These are phyloP conservation scores for Zophobas morio DNA, from an alignment of 1,140 invertebrate species.

Conservation along the genomic window DNA sequence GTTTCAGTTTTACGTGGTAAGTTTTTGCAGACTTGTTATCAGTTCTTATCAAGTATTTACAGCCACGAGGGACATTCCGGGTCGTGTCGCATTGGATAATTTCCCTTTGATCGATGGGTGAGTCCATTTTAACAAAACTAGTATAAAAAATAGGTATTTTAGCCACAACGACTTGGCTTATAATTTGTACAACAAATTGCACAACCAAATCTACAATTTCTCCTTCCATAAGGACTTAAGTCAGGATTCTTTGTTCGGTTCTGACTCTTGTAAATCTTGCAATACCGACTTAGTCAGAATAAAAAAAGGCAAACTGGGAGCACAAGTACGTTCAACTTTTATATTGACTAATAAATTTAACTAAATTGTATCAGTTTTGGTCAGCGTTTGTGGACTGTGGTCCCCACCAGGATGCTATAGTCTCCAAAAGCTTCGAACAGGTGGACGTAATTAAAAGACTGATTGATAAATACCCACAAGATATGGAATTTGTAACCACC, in stretches of 20 bases:
- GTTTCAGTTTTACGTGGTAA: too few species aligned
- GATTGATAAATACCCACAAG: constrained; percentile 74
- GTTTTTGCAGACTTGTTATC: too few species aligned
- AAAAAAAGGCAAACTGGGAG: constrained; percentile 72
- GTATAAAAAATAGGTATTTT: neutral
- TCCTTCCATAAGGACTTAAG: constrained; percentile 69
- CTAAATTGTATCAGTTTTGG: constrained; percentile 63
- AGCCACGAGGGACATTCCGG: too few species aligned
- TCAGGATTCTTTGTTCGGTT: constrained; percentile 67
- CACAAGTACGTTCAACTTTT: constrained; percentile 67
- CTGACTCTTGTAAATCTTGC: constrained; percentile 59
- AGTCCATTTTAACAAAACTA: too few species aligned
- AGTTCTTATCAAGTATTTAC: too few species aligned
- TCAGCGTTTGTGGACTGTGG: constrained; percentile 75
- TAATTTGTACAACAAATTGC: constrained; percentile 67
- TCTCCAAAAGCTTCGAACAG: constrained; percentile 83
- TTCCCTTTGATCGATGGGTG: too few species aligned
- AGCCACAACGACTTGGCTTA: constrained; percentile 78
- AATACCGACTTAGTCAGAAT: constrained; percentile 74
- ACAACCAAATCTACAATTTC: constrained; percentile 71
- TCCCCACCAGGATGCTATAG: constrained; percentile 79
- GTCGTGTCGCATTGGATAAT: too few species aligned
- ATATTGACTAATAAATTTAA: neutral
- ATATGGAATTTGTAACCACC: constrained; percentile 73
- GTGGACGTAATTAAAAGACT: constrained; percentile 86